A percentile compares a stretch with the other conserved stretches of the same genome.
These are phyloP conservation scores for Drosophila parabipectinata DNA, from an alignment of 1,140 invertebrate genomes.

Conservation along the genomic window DNA sequence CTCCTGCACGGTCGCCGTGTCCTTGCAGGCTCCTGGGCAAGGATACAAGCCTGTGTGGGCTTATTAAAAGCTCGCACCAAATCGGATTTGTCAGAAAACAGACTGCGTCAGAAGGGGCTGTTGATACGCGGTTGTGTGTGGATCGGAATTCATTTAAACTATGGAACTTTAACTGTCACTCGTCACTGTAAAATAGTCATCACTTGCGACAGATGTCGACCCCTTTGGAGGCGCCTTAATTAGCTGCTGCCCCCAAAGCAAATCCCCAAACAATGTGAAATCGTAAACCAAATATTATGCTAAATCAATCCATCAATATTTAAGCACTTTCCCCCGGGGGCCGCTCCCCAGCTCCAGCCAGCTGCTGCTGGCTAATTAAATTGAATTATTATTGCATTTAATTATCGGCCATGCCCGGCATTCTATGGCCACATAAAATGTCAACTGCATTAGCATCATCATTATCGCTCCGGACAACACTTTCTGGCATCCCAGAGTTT, in stretches of 20 bases:
- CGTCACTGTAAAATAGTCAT: neutral
- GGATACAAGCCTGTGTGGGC: conserved; percentile 11
- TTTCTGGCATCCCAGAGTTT: conserved; percentile 31
- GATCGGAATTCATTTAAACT: no score
- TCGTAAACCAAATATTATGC: conserved; percentile 59
- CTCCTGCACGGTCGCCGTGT: conserved; percentile 36
- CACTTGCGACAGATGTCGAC: conserved; percentile 2
- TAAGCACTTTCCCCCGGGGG: conserved; percentile 37
- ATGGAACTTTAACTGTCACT: no score
- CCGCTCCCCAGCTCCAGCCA: neutral
- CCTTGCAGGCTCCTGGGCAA: conserved; percentile 19
- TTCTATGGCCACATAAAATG: conserved; percentile 70
- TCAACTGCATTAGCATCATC: conserved; percentile 78
- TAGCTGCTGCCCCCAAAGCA: conserved; percentile 16
- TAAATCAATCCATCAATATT: conserved; percentile 68
- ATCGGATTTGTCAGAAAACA: conserved; percentile 12
- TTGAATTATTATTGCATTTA: conserved; percentile 74
- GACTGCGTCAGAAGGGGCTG: neutral
- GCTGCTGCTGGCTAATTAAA: conserved; percentile 72
- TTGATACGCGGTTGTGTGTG: neutral
- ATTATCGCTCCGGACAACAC: conserved; percentile 63
- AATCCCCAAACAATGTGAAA: conserved; percentile 41
- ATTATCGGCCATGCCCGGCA: conserved; percentile 51
- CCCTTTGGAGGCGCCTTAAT: conserved; percentile 29
- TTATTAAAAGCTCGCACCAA: conserved; percentile 29